phyloP scores from a whole-genome alignment of 2,888 invertebrate genomes.

The Notocelia uddmanniana region DNA sequence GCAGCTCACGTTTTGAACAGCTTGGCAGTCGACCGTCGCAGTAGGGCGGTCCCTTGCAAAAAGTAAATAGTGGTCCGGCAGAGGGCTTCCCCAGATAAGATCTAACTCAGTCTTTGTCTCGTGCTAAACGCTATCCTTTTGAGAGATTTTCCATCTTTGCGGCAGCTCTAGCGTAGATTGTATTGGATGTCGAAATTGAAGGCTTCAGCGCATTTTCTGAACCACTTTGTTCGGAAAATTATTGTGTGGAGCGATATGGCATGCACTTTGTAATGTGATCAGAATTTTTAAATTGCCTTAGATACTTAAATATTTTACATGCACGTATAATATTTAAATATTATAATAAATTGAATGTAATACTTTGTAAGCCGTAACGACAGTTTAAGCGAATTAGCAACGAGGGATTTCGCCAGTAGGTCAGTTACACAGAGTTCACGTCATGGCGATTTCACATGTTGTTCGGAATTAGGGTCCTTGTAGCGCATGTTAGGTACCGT shows the following conservation, averaged over 20 bases:
- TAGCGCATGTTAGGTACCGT: conserved; percentile 67
- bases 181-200: conserved; percentile 74
- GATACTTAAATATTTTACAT: background rate
- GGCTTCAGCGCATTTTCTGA: conserved; percentile 61
- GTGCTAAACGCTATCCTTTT: conserved; percentile 81
- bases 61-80: conserved; percentile 80
- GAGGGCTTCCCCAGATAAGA: conserved; percentile 72
- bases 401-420: conserved; percentile 38
- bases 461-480: conserved; percentile 65
- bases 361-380: background rate
- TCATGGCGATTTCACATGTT: conserved; percentile 55
- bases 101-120: conserved; percentile 83
- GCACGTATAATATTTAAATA: background rate
- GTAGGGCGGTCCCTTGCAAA: conserved; percentile 72
- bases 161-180: conserved; percentile 69
- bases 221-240: conserved; percentile 48
- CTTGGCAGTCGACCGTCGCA: conserved; percentile 55
- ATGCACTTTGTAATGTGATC: conserved; percentile 32
- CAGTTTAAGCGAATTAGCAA: conserved; percentile 26
- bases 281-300: conserved; percentile 16
- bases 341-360: background rate
- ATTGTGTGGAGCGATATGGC: conserved; percentile 39
- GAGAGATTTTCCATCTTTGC: conserved; percentile 81
- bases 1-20: conserved; percentile 55
- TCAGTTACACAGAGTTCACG: conserved; percentile 32